phyloP scores from a whole-genome alignment of 2,797 vertebrate genomes.

The Paratrypauchen microcephalus region DNA sequence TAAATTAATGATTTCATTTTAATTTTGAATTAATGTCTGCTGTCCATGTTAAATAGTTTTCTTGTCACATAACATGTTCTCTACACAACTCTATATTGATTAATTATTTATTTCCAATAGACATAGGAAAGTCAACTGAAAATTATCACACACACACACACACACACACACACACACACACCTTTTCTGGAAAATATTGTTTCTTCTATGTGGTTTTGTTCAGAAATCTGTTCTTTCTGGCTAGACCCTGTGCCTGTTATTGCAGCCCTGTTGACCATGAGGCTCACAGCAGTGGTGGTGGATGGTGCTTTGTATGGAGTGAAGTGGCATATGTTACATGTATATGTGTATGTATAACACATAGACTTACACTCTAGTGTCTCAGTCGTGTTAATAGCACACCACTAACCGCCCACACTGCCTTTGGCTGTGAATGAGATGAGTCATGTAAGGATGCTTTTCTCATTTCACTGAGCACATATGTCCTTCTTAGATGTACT shows the following conservation, averaged over 20 bases:
- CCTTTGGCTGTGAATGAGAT: slow-evolving; percentile 55
- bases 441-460: slow-evolving; percentile 48
- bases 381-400: slow-evolving; percentile 42
- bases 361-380: slow-evolving; percentile 36
- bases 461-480: slow-evolving; percentile 32
- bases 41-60: neutral
- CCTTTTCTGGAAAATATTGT: too few species aligned
- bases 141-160: too few species aligned
- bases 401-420: slow-evolving; percentile 53
- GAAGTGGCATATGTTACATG: slow-evolving; percentile 43
- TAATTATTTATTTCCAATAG: too few species aligned
- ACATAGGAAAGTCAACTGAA: too few species aligned
- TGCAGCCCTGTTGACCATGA: neutral
- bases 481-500: slow-evolving; percentile 31
- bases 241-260: neutral
- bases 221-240: neutral
- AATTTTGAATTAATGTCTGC: neutral
- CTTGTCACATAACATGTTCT: too few species aligned
- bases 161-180: too few species aligned
- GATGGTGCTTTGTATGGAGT: slow-evolving; percentile 18
- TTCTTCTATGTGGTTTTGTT: neutral
- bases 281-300: slow-evolving; percentile 11
- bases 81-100: too few species aligned
- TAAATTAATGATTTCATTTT: neutral
- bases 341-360: slow-evolving; percentile 48